phyloP scores from a whole-genome alignment of 2,113 vertebrate species.

The Nothocercus nigrocapillus region DNA sequence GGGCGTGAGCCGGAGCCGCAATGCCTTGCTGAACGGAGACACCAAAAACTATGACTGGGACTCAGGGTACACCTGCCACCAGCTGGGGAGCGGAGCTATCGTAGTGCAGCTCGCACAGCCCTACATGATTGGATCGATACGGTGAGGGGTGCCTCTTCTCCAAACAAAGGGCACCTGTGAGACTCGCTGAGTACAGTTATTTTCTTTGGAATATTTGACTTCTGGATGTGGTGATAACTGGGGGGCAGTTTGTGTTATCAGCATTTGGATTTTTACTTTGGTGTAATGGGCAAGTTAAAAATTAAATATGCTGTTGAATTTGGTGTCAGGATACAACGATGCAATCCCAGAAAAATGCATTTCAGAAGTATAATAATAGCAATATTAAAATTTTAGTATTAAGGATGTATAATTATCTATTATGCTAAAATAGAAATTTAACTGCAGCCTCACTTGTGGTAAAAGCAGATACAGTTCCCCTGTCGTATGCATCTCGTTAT shows the following conservation, averaged over 20 bases:
- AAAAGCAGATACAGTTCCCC: background rate
- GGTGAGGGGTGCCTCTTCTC: conserved; percentile 76
- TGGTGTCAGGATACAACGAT: background rate
- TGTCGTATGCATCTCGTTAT: background rate
- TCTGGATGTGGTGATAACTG: background rate
- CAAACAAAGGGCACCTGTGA: background rate
- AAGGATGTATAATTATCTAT: background rate
- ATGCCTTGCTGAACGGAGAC: conserved; percentile 95
- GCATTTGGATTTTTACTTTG: background rate
- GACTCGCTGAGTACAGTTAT: background rate
- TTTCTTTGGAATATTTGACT: background rate
- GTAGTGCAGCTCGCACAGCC: conserved; percentile 97
- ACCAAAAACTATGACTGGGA: conserved; percentile 99
- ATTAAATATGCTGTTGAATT: background rate
- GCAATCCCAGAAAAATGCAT: background rate
- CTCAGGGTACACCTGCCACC: conserved; percentile 97
- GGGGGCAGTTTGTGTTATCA: background rate
- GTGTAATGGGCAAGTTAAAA: background rate
- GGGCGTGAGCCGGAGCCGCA: conserved; percentile 95
- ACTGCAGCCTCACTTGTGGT: background rate
- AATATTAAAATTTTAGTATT: background rate
- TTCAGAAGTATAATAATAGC: background rate
- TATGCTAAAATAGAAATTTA: background rate
- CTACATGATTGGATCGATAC: conserved; percentile 89
- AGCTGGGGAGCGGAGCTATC: conserved; percentile 95